Base-by-base conservation (phyloP, 2,888 invertebrate genomes). In the Synergus gifuensis region DNA sequence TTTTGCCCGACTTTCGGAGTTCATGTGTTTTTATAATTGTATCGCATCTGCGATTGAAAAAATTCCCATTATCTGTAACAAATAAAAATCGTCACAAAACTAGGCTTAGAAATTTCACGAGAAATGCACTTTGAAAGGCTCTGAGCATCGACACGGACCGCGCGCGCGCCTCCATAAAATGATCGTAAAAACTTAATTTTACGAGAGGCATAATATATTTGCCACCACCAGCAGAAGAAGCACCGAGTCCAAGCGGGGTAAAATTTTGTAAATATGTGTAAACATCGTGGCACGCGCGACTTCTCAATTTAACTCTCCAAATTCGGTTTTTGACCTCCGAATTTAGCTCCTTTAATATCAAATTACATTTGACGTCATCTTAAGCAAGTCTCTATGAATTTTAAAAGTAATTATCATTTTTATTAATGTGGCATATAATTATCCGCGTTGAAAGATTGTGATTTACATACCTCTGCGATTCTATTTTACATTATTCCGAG, bases 121-220 rank as follows among this genome's bases (percentile, higher is more conserved):
- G 87, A 86, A 86, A 84, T 85, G 83, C 83, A 83, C 85, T 82
- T 86, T 87, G 85, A 88, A 88, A 88, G 86, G 88, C 79, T 79
- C 82, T 80, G 80, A 87, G 87, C 89, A 91, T 90, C 88, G 88
- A 88, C 49, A 73, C 88, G 89, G 87, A 87, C 89, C 89, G 90
- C 88, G 88, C 73, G 49, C 88, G 89, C 81, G 83, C 90, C 89
- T 90, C 91, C 92, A 92, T 92, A 92, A 92, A 92, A 91, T 88
- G 90, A 90, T 91, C 92, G 91, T 92, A 92, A 92, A 92, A 92
- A 92, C 89, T 92, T 92, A 92, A 92, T 92, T 92, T 92, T 92
- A 92, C 89, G 92, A 92, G 92, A 90, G 90, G 89, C 90, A 90
- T 91, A 92, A 92, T 92, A 92, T 92, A 91, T 92, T 91, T 91